Evolutionary conservation across 2,113 vertebrate species (phyloP), one percentile per base, ranked within the genome.

Genomic region (Sula dactylatra): DNA sequence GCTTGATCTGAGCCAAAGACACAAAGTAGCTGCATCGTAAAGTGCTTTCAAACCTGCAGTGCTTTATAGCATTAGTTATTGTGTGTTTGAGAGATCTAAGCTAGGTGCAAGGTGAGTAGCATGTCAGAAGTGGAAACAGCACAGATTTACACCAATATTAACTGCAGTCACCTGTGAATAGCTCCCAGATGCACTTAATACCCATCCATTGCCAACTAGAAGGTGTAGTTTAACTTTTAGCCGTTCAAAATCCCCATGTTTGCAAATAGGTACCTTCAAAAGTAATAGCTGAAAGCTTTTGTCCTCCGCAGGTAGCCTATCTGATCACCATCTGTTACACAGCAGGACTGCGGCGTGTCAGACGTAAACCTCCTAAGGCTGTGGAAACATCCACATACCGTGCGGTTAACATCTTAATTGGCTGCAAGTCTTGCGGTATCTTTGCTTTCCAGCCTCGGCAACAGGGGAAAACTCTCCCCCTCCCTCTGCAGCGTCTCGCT

Each of bases 401-500:
- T 4, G 89, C 3, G 11, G 38, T 54, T 49, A 72, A n/a, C 49
- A 14, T 47, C 65, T 55, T 70, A 64, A 56, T 26, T 21, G 56
- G 14, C 20, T 26, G 2, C 50, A 27, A 19, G 10, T 16, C 47
- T 32, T 50, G 61, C 0, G 25, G 10, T 9, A 31, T 9, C 47
- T 42, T 54, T 64, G 1, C 21, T 55, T 64, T 6, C 20, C 79
- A 59, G 26, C 52, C 20, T 25, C 17, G 3, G 26, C 44, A 55
- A 3, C 34, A 18, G 0, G 5, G 59, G 42, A 29, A 13, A 66
- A 25, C 25, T 4, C 66, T 54, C 50, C 10, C 22, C 11, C 17
- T 3, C 10, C 7, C 11, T 8, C 25, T 8, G 7, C 1, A 10
- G 50, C 22, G 10, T 1, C 44, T 4, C 3, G 36, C 24, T 36